A percentile compares a stretch with the other conserved stretches of the same genome.
Evolutionary conservation across 2,797 vertebrate genomes (phyloP).

Genomic region (Gymnoscopelus microlampas): DNA sequence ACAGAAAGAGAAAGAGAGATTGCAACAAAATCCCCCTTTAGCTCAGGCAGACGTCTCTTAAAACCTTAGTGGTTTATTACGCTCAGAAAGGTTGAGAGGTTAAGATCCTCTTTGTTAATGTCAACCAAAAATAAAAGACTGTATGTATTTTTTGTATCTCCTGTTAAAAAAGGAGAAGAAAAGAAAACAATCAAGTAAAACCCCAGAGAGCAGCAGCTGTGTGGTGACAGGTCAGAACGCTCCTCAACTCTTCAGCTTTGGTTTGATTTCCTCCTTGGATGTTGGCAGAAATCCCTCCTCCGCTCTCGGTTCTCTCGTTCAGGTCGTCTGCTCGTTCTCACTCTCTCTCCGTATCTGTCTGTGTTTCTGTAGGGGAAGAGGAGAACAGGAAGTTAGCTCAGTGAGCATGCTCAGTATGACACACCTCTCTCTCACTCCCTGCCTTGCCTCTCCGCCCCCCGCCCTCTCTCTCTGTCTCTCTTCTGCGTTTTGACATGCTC

Average conservation of each 20-base stretch:
- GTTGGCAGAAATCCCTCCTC: conserved; percentile 25
- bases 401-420: conserved; percentile 79
- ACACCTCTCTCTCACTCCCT: conserved; percentile 38
- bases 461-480: conserved; percentile 20
- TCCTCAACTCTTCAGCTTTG: conserved; percentile 25
- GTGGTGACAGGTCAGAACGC: not conserved
- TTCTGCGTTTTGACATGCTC: conserved; percentile 55
- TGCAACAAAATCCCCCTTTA: conserved; percentile 39
- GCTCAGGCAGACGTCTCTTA: conserved; percentile 38
- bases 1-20: conserved; percentile 51
- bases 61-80: conserved; percentile 17
- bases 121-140: conserved; percentile 11
- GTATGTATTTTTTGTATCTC: no score
- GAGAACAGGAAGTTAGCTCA: conserved; percentile 81
- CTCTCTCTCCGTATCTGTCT: conserved; percentile 47
- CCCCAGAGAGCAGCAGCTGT: conserved; percentile 3
- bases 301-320: not conserved
- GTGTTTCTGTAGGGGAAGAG: conserved; percentile 74
- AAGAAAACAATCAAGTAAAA: not conserved
- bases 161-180: not conserved
- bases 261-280: conserved; percentile 22
- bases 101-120: conserved; percentile 11
- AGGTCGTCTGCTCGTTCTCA: conserved; percentile 26
- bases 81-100: conserved; percentile 24
- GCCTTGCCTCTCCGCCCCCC: conserved; percentile 5